Evolutionary conservation across 2,113 vertebrate species (phyloP).

Genomic region (Regulus satrapa): DNA sequence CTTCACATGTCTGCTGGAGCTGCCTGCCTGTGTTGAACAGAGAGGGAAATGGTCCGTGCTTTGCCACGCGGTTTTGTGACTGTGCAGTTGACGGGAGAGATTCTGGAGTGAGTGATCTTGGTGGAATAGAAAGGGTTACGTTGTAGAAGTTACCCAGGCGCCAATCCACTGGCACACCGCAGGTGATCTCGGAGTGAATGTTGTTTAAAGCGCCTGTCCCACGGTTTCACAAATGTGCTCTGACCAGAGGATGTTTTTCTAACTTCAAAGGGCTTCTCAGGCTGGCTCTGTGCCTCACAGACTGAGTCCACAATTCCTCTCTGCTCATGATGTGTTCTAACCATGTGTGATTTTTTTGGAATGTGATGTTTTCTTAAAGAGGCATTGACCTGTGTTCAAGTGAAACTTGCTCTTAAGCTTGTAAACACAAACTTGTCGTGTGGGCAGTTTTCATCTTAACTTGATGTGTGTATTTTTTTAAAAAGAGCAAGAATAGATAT

Average conservation of each 20-base stretch:
- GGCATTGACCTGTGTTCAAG: conserved; percentile 49
- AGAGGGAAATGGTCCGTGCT: neutral
- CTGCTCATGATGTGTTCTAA: conserved; percentile 58
- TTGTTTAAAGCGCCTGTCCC: conserved; percentile 70
- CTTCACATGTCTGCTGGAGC: fast-evolving
- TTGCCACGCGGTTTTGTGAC: fast-evolving
- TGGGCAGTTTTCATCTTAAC: conserved; percentile 43
- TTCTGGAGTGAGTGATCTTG: neutral
- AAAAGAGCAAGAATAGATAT: conserved; percentile 43
- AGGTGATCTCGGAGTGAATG: conserved; percentile 55
- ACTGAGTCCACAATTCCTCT: conserved; percentile 59
- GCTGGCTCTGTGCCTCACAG: conserved; percentile 66
- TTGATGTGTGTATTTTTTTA: neutral
- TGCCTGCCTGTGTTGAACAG: neutral
- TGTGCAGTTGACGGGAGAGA: neutral
- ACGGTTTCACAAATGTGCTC: conserved; percentile 34
- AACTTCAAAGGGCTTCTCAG: conserved; percentile 53
- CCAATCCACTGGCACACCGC: conserved; percentile 38
- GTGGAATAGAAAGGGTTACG: neutral
- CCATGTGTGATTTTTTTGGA: conserved; percentile 67
- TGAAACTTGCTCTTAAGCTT: conserved; percentile 46
- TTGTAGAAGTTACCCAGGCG: neutral
- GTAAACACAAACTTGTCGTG: conserved; percentile 50
- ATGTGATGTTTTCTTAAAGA: conserved; percentile 60
- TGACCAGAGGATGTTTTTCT: conserved; percentile 66